Percentiles rank a stretch among this genome's conserved stretches.
Evolutionary conservation across 2,797 vertebrate genomes (phyloP).

Genomic region (Synanceia verrucosa): DNA sequence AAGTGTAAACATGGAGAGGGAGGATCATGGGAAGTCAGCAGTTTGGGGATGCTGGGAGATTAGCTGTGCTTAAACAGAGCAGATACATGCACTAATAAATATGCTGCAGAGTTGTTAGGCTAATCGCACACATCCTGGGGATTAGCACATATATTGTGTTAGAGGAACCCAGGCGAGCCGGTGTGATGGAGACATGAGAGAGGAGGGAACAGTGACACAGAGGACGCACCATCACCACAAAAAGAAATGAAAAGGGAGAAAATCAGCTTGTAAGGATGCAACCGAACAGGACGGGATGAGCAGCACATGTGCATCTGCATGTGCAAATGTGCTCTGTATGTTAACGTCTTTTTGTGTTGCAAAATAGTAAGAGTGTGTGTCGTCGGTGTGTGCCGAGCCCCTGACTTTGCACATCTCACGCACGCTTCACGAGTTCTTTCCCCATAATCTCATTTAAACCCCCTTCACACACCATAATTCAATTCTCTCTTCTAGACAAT

Average conservation of each 20-base stretch:
- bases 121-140: conserved; percentile 72
- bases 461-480: conserved; percentile 82
- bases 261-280: conserved; percentile 5
- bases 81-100: conserved; percentile 73
- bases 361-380: conserved; percentile 41
- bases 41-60: conserved; percentile 71
- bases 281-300: conserved; percentile 13
- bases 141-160: conserved; percentile 69
- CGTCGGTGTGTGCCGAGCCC: conserved; percentile 38
- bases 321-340: conserved; percentile 16
- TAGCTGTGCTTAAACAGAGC: conserved; percentile 73
- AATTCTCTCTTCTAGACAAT: conserved; percentile 83
- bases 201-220: conserved; percentile 30
- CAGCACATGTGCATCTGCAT: conserved; percentile 32
- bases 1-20: conserved; percentile 63
- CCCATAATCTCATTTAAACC: conserved; percentile 83
- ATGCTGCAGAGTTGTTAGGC: conserved; percentile 66
- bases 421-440: conserved; percentile 69
- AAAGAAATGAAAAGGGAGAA: background rate
- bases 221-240: conserved; percentile 43
- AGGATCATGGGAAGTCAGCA: conserved; percentile 65
- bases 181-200: conserved; percentile 49
- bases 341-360: conserved; percentile 43
- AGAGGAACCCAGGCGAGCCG: conserved; percentile 42
- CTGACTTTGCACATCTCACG: conserved; percentile 70